Percentiles rank a stretch among this genome's conserved stretches.
Conservation (phyloP, 2,888 invertebrate genomes). For the Erpobdella octoculata region DNA sequence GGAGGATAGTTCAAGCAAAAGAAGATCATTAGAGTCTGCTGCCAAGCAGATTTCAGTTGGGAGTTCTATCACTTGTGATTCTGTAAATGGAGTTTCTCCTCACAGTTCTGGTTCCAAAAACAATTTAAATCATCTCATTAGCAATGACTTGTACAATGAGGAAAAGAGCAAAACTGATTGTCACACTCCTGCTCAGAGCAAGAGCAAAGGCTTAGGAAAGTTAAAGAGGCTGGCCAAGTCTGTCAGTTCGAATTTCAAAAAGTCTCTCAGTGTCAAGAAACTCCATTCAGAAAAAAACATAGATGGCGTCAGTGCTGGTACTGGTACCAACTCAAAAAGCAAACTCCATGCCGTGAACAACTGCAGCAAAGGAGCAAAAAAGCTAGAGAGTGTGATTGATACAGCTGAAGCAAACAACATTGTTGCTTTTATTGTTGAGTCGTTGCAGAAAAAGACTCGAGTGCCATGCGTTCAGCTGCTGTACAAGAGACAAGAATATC, state of each 20-base stretch:
- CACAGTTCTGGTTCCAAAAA: too few species aligned
- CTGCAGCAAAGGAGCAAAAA: too few species aligned
- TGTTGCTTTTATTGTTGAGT: neutral
- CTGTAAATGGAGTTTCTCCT: neutral
- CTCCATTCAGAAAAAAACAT: neutral
- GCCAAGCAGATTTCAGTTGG: neutral
- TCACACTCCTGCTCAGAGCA: too few species aligned
- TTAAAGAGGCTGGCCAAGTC: neutral
- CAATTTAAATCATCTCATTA: neutral
- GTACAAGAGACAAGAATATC: slow-evolving; percentile 63
- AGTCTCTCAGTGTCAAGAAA: neutral
- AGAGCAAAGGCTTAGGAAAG: neutral
- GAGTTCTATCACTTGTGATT: neutral
- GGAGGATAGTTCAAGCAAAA: neutral
- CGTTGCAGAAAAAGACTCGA: neutral
- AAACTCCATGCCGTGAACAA: neutral
- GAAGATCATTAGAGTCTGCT: neutral
- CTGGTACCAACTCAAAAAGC: neutral
- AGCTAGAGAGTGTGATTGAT: slow-evolving; percentile 44
- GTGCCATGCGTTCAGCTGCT: slow-evolving; percentile 62
- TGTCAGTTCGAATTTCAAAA: neutral
- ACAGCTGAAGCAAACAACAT: slow-evolving; percentile 50
- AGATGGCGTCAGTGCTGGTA: neutral
- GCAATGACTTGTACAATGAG: neutral
- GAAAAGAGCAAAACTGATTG: neutral